These are phyloP conservation scores for Haliclystus octoradiatus DNA, from an alignment of 30 jellyfish, hydroid and myxozoan species.

Conservation along the genomic window DNA sequence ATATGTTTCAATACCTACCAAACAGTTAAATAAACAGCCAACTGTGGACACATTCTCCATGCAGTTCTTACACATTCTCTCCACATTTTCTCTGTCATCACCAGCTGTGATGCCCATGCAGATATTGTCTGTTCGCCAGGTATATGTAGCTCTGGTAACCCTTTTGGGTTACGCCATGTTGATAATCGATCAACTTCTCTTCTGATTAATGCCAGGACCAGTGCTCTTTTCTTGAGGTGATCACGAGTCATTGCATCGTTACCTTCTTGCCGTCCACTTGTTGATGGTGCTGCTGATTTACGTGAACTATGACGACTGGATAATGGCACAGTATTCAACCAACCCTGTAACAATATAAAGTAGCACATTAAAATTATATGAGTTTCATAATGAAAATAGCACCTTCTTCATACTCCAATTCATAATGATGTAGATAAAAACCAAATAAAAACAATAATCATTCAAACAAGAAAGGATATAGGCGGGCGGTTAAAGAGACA, in stretches of 20 bases:
- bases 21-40: constrained; percentile 62
- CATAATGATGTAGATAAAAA: neutral
- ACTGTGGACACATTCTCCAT: constrained; percentile 83
- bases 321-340: constrained; percentile 74
- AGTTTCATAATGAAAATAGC: neutral
- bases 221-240: constrained; percentile 62
- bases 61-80: constrained; percentile 87
- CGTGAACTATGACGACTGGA: constrained; percentile 50
- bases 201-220: constrained; percentile 61
- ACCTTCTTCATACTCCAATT: neutral
- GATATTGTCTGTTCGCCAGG: constrained; percentile 8
- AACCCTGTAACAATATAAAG: constrained; percentile 51
- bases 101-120: constrained; percentile 71
- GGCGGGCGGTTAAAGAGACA: no score
- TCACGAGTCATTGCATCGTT: constrained; percentile 78
- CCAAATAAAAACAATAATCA: neutral
- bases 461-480: neutral
- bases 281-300: constrained; percentile 24
- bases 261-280: constrained; percentile 39
- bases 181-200: constrained; percentile 90
- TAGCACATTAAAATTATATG: no score
- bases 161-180: constrained; percentile 94
- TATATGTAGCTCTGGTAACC: neutral
- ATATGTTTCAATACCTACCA: constrained; percentile 56
- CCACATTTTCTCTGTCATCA: constrained; percentile 85